A percentile compares a stretch with the other conserved stretches of the same genome.
These are phyloP conservation scores for Megathymus violae DNA, from an alignment of 1,140 invertebrate genomes.

Conservation along the genomic window DNA sequence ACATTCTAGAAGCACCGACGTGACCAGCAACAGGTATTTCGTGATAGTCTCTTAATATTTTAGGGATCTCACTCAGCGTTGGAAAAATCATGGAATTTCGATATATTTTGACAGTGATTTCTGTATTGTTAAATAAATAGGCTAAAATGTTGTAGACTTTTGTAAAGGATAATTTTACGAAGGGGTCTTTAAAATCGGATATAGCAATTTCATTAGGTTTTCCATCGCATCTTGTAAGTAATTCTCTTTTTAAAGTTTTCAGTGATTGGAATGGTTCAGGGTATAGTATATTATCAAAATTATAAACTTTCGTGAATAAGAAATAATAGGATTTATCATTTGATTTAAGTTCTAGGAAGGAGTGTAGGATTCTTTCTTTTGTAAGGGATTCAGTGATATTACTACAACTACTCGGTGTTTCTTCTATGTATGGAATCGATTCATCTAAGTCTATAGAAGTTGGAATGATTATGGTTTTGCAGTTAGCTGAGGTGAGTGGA, in stretches of 20 bases:
- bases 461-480: conserved; percentile 38
- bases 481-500: conserved; percentile 13
- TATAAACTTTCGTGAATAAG: conserved; percentile 29
- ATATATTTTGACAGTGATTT: conserved; percentile 26
- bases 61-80: background rate
- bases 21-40: conserved; percentile 2
- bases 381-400: conserved; percentile 15
- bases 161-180: conserved; percentile 6
- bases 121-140: conserved; percentile 27
- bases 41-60: background rate
- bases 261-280: conserved; percentile 19
- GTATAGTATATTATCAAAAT: conserved; percentile 19
- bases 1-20: background rate
- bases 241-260: conserved; percentile 12
- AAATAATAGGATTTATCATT: conserved; percentile 33
- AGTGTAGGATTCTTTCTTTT: conserved; percentile 33
- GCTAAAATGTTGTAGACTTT: conserved; percentile 28
- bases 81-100: conserved; percentile 30
- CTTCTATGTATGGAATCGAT: conserved; percentile 40
- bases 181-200: conserved; percentile 30
- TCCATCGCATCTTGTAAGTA: background rate
- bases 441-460: conserved; percentile 49
- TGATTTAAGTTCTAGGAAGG: conserved; percentile 5
- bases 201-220: conserved; percentile 15
- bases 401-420: conserved; percentile 13